phyloP scores from a whole-genome alignment of 35 echinoderm and acorn worm species.

The Acanthaster planci region DNA sequence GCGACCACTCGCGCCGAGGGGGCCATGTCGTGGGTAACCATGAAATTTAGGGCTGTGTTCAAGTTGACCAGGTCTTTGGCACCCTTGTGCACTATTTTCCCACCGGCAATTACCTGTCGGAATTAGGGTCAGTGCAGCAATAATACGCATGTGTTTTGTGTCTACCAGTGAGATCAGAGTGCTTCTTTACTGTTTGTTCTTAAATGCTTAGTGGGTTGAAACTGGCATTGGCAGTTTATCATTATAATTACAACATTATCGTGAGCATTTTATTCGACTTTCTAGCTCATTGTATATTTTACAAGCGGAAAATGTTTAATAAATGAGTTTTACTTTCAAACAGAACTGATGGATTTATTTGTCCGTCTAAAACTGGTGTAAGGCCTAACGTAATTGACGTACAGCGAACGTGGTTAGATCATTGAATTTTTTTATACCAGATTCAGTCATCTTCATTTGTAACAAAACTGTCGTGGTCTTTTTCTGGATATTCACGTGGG shows the following conservation, averaged over 20 bases:
- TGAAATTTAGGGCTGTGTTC: conserved; percentile 26
- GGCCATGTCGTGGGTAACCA: conserved; percentile 69
- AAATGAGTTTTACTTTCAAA: no score
- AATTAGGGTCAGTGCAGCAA: not conserved
- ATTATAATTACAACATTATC: not conserved
- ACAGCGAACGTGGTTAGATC: no score
- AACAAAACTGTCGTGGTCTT: no score
- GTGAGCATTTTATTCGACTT: not conserved
- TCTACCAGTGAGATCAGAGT: not conserved
- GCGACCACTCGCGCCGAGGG: conserved; percentile 73
- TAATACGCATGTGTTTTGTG: not conserved
- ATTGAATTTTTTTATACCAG: not conserved
- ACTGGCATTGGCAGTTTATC: not conserved
- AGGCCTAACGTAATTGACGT: no score
- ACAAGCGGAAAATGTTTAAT: not conserved
- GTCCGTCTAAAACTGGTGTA: no score
- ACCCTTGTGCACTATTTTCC: not conserved
- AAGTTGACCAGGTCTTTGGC: not conserved
- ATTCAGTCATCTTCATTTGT: not conserved
- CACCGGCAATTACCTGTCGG: not conserved
- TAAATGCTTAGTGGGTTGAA: no score
- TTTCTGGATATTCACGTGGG: no score
- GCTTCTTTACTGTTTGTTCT: no score
- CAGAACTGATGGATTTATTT: no score
- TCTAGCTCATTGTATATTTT: not conserved